Conservation (phyloP, 2,888 invertebrate species). For the Pasiphila rectangulata region DNA sequence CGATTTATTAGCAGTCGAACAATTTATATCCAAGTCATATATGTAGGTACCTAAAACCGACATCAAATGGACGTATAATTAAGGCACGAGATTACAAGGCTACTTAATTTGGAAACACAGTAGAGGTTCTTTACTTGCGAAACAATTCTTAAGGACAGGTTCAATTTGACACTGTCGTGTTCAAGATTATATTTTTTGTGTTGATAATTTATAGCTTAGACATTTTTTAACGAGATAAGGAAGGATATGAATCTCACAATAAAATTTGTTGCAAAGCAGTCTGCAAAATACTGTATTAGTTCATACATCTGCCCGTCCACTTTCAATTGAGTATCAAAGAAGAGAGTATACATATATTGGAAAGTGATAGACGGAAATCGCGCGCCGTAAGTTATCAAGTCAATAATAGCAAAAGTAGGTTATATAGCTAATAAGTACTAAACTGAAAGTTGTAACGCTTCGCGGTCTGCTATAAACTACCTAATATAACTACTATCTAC, state of each 20-base stretch:
- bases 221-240: no score
- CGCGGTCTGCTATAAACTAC: constrained; percentile 12
- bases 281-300: no score
- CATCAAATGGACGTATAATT: constrained; percentile 11
- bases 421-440: constrained; percentile 28
- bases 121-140: background rate
- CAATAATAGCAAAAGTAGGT: constrained; percentile 29
- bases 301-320: background rate
- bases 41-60: constrained; percentile 9
- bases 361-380: constrained; percentile 31
- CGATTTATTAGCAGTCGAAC: constrained; percentile 6
- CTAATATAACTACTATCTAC: constrained; percentile 7
- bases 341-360: constrained; percentile 27
- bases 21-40: constrained; percentile 8
- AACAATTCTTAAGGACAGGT: constrained; percentile 2
- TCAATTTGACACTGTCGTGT: background rate
- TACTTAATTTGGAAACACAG: constrained; percentile 8
- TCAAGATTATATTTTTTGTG: background rate
- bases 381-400: constrained; percentile 32
- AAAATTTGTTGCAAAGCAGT: no score
- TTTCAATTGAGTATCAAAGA: constrained; percentile 24
- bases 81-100: constrained; percentile 12
- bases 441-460: constrained; percentile 22
- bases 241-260: no score
- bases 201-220: no score